phyloP scores from a whole-genome alignment of 2,888 invertebrate species.

The Lysandra bellargus region DNA sequence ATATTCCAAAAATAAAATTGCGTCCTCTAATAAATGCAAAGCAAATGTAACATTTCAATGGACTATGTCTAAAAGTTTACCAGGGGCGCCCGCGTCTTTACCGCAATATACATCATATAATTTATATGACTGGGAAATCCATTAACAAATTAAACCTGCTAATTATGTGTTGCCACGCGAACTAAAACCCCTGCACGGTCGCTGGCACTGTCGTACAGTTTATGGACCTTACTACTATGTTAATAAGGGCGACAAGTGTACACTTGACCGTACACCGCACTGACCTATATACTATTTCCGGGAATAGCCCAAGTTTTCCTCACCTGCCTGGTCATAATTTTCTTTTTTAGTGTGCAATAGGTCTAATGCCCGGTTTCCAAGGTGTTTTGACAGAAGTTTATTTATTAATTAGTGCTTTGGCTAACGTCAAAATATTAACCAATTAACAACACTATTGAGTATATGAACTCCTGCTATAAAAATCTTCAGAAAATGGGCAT shows the following conservation, averaged over 20 bases:
- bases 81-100: background rate
- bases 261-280: background rate
- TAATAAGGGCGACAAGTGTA: background rate
- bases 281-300: background rate
- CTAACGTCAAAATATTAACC: background rate
- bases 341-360: background rate
- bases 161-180: slow-evolving; percentile 11
- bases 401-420: background rate
- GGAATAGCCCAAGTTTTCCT: background rate
- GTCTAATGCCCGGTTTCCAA: no score
- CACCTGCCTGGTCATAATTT: background rate
- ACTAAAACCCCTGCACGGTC: background rate
- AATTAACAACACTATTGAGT: no score
- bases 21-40: no score
- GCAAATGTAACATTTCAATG: no score
- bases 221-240: background rate
- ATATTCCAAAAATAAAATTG: no score
- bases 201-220: background rate
- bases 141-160: slow-evolving; percentile 4
- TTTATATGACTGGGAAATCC: slow-evolving; percentile 3
- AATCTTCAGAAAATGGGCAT: no score
- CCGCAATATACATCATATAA: background rate
- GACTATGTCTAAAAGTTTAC: background rate
- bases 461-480: no score
- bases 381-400: no score